A percentile compares a stretch with the other conserved stretches of the same genome.
Conservation (phyloP, 2,888 invertebrate genomes). For the Chymomyza fuscimana region DNA sequence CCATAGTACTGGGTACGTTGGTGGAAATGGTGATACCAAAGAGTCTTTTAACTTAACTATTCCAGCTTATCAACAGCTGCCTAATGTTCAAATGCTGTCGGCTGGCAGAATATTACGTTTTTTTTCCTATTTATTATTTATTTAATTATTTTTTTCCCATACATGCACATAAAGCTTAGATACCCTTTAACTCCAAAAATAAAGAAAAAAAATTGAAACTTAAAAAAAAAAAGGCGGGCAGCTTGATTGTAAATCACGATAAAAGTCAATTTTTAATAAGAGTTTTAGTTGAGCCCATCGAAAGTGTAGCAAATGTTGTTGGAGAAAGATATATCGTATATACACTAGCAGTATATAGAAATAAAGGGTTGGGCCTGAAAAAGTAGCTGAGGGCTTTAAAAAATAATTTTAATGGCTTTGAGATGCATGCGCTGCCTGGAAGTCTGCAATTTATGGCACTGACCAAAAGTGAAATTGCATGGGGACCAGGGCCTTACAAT, state of each 20-base stretch:
- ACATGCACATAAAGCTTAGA: too few species aligned
- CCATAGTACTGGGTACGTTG: too few species aligned
- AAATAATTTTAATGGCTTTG: slow-evolving; percentile 71
- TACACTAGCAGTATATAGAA: too few species aligned
- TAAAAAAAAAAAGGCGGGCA: slow-evolving; percentile 53
- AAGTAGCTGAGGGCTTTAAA: slow-evolving; percentile 7
- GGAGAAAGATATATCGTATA: neutral
- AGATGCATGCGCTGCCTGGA: slow-evolving; percentile 49
- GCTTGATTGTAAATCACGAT: slow-evolving; percentile 75
- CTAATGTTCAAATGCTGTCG: too few species aligned
- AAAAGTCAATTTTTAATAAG: slow-evolving; percentile 76
- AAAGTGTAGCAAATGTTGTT: slow-evolving; percentile 33
- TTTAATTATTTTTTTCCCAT: too few species aligned
- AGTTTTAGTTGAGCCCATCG: slow-evolving; percentile 63
- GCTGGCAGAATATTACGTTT: too few species aligned
- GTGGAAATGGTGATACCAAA: too few species aligned
- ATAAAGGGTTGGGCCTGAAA: neutral
- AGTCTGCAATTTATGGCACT: slow-evolving; percentile 71
- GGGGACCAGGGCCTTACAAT: slow-evolving; percentile 48
- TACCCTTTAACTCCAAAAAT: too few species aligned
- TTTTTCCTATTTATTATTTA: too few species aligned
- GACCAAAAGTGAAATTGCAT: slow-evolving; percentile 72
- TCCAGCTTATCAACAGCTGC: too few species aligned
- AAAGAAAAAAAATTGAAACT: neutral
- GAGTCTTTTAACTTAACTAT: too few species aligned